Base-by-base conservation (phyloP, 2,113 vertebrate genomes). In the Oreochromis aureus region DNA sequence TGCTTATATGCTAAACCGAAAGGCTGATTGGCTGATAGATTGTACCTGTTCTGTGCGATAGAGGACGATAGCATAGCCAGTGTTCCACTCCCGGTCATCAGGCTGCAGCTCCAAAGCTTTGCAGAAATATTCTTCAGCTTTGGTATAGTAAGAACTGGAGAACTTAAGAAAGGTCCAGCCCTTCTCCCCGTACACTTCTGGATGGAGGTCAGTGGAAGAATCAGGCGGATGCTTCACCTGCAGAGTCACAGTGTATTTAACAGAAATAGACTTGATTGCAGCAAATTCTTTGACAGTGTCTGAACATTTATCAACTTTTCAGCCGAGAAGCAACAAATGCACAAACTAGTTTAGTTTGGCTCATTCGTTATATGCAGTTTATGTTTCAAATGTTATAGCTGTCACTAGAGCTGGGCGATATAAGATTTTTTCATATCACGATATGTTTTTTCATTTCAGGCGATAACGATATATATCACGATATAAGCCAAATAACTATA, bases 121-220 rank as follows among this genome's bases (percentile, higher is more conserved):
- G 19, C 7, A 0, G 81, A 87, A 87, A 5, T 0, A 69, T 0
- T 84, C 51, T 2, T 27, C 1, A 39, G 86, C 86, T 84, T 48
- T 48, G 4, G 18, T 5, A 19, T 87, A 87, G 39, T 84, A 39
- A 11, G 69, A 55, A 15, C 2, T 36, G 18, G 86, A 87, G 5
- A 87, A 79, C 46, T 87, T 87, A 48, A 87, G 36, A 30, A 12
- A 69, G 24, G 86, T 84, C 86, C 81, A 87, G 34, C 22, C 86
- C 36, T 30, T 87, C 19, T 87, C 86, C 13, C 86, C 86, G 4
- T 66, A 27, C 22, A 87, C 71, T n/a, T 87, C 86, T 56, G 86
- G 81, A 2, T 46, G 81, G 32, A 83, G 69, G 18, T n/a, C 71
- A 3, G 18, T 18, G 12, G 73, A 27, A 30, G 81, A 66, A 30